Evolutionary conservation across 2,797 vertebrate species (phyloP), one percentile per base, ranked within the genome.

Genomic region (Melanotaenia nigrans): DNA sequence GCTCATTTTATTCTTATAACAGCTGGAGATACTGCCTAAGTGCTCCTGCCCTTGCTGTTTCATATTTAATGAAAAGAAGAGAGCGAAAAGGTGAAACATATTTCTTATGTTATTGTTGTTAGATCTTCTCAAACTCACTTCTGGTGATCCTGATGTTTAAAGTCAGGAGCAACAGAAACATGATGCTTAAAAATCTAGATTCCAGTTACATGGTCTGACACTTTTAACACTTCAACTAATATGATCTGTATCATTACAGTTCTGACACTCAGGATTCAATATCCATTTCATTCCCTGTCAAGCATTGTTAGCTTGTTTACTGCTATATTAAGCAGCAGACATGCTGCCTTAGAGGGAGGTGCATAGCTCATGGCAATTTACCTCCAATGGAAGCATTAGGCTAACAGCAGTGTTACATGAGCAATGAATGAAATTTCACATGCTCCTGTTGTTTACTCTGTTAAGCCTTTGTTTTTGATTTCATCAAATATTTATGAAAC

Each of bases 281-380:
- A 87, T 83, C 79, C 78, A 56, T 87, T 88, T 81, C 79, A 88
- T 85, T 91, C 71, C 79, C 79, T 84, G 86, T 87, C 85, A 91
- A 88, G 91, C 85, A 78, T 75, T 89, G 85, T 91, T 89, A 92
- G 89, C 84, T 83, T 90, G 86, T 90, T 90, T 88, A 87, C 82
- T 81, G 85, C 81, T 80, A 69, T 89, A 90, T 90, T 85, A 88
- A 85, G 77, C 84, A 87, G 22, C 67, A 77, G 85, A 84, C 84
- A 74, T 76, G 68, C 73, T 45, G 64, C 77, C 75, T 83, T 73
- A 66, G 54, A 77, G 54, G 75, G 70, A 59, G 40, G 61, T 70
- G 75, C 76, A 68, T 65, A 68, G 79, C 86, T 81, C 9, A n/a
- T 72, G 68, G 84, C 81, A 78, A 75, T 90, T 81, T 77, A 71